A percentile compares a stretch with the other conserved stretches of the same genome.
phyloP scores from a whole-genome alignment of 1,140 invertebrate species.

The Spodoptera frugiperda region DNA sequence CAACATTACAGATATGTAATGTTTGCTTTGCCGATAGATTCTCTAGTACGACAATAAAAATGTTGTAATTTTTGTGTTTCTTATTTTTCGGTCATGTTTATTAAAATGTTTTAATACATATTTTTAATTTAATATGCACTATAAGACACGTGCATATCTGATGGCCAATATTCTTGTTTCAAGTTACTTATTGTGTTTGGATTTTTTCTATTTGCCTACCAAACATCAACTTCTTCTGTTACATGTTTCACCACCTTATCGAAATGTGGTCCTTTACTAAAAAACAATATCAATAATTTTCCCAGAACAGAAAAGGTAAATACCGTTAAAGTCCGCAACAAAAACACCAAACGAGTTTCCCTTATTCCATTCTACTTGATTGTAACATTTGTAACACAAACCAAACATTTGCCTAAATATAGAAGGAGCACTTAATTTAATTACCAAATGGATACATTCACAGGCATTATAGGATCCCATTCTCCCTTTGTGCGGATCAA shows the following conservation, averaged over 20 bases:
- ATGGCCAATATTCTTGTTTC: too few species aligned
- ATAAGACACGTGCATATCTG: not conserved
- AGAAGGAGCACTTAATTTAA: slow-evolving; percentile 37
- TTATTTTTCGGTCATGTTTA: not conserved
- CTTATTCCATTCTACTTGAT: not conserved
- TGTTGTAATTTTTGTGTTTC: slow-evolving; percentile 5
- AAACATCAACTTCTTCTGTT: too few species aligned
- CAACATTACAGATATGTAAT: slow-evolving; percentile 43
- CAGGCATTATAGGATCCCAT: slow-evolving; percentile 29
- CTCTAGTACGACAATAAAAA: slow-evolving; percentile 19
- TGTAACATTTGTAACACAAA: slow-evolving; percentile 2
- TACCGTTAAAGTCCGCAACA: not conserved
- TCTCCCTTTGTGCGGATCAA: slow-evolving; percentile 56
- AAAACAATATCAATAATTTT: too few species aligned
- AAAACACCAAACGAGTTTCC: not conserved
- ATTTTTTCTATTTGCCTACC: too few species aligned
- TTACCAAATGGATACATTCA: slow-evolving; percentile 39
- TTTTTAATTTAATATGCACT: not conserved
- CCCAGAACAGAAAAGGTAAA: too few species aligned
- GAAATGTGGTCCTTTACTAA: too few species aligned
- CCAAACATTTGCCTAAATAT: slow-evolving; percentile 6
- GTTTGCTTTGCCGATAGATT: slow-evolving; percentile 39
- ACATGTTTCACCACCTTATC: too few species aligned
- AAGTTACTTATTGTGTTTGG: too few species aligned
- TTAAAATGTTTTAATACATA: too few species aligned